Percentiles rank a stretch among this genome's conserved stretches.
Conservation (phyloP, 2,113 vertebrate species). For the Odontesthes bonariensis region DNA sequence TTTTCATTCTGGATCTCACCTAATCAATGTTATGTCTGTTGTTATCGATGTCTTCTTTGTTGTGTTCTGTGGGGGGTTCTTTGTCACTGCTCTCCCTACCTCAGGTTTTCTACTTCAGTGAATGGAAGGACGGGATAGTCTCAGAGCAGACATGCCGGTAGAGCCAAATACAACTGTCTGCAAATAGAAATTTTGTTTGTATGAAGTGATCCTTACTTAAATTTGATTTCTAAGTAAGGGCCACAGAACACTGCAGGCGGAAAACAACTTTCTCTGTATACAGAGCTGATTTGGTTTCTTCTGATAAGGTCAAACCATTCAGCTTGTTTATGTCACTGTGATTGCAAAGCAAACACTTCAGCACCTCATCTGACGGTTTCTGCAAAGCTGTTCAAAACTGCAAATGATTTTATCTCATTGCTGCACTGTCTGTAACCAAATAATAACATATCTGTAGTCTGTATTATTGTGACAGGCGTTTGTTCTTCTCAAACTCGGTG, state of each 20-base stretch:
- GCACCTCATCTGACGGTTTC: not conserved
- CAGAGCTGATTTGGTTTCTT: slow-evolving; percentile 19
- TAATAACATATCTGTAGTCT: not conserved
- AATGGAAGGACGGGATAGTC: not conserved
- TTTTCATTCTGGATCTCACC: not conserved
- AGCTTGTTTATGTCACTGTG: slow-evolving; percentile 24
- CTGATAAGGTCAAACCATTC: slow-evolving; percentile 40
- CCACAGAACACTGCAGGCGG: not conserved
- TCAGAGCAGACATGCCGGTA: not conserved
- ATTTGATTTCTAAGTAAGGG: slow-evolving; percentile 10
- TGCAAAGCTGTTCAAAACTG: not conserved
- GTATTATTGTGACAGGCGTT: not conserved
- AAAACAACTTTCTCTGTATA: slow-evolving; percentile 16
- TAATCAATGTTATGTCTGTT: not conserved
- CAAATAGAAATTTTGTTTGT: not conserved
- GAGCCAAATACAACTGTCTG: not conserved
- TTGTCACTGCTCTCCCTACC: not conserved
- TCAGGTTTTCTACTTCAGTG: not conserved
- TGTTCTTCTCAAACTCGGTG: not conserved
- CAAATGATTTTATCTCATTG: not conserved
- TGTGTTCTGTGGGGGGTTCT: not conserved
- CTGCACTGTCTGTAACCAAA: not conserved
- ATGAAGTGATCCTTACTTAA: not conserved
- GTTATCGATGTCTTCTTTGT: not conserved
- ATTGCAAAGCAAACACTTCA: slow-evolving; percentile 42